These are phyloP conservation scores for Perccottus glenii DNA, from an alignment of 2,113 vertebrate genomes.

Conservation along the genomic window DNA sequence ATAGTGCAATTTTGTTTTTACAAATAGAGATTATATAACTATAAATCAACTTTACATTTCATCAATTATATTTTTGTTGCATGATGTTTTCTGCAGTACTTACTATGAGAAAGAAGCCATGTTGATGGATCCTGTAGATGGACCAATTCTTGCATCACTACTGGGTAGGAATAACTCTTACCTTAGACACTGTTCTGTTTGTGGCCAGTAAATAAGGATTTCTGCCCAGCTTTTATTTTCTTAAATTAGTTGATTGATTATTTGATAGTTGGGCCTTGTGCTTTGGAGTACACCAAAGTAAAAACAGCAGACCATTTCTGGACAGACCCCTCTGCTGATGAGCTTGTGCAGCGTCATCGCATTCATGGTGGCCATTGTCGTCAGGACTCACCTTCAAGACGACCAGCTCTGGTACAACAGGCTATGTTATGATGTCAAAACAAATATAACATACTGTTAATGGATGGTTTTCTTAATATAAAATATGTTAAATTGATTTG, in stretches of 20 bases:
- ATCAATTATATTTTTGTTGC: neutral
- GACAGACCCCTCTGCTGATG: conserved; percentile 95
- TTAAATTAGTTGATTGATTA: neutral
- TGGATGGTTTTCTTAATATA: neutral
- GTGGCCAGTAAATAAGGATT: neutral
- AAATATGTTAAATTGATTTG: neutral
- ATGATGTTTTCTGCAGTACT: conserved; percentile 78
- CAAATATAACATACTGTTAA: neutral
- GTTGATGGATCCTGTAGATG: conserved; percentile 93
- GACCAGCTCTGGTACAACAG: conserved; percentile 73
- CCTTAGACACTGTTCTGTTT: neutral
- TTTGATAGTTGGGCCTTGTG: conserved; percentile 91
- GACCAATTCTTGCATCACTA: conserved; percentile 94
- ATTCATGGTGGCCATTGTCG: conserved; percentile 94
- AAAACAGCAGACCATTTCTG: conserved; percentile 98
- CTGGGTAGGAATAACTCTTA: conserved; percentile 80
- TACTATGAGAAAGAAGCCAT: conserved; percentile 97
- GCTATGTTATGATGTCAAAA: neutral
- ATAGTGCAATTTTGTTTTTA: neutral
- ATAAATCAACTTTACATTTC: no score
- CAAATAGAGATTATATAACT: no score
- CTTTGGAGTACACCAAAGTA: conserved; percentile 97
- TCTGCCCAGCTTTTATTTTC: neutral
- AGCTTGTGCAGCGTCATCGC: conserved; percentile 95
- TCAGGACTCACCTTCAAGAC: conserved; percentile 95